Evolutionary conservation across 2,113 vertebrate species (phyloP), one percentile per base, ranked within the genome.

Genomic region (Benitochromis conjunctus): DNA sequence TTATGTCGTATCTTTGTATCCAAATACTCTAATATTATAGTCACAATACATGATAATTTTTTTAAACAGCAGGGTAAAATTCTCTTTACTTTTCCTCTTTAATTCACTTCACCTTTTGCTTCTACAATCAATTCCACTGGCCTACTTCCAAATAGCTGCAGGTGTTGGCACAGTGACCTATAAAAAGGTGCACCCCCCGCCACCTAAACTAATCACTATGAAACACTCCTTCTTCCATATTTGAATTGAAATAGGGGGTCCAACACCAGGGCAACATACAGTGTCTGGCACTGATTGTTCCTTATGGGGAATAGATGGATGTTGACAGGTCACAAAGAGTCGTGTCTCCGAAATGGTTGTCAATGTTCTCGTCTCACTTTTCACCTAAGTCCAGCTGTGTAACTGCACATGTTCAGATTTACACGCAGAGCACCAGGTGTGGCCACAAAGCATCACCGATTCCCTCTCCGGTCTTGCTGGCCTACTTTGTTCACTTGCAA

Each of bases 161-260:
- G 56, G 79, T 88, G 82, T 34, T 90, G 92, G 89, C 91, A 94
- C 74, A 79, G 84, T 94, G 92, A 94, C 92, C 92, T 90, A 93
- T 77, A 87, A 91, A 91, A 88, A 82, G 4, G 31, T 76, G 31
- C 29, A 83, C 55, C 74, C 74, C 79, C 69, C 24, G 21, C 12
- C 66, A 79, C 19, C 86, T 71, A 24, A 66, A 62, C 66, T 54
- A 78, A 84, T 81, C 8, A 80, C 51, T 31, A 53, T 78, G 46
- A 69, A 87, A 51, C 36, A 48, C 31, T 29, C 43, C 18, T 3
- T 9, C 12, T 36, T 19, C 36, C 34, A 34, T 46, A 13, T 60
- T 16, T 58, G 19, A 90, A 88, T 86, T 56, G 43, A 64, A 90
- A 53, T 78, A 18, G 5, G 2, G 43, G 16, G 79, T 87, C 69